Conservation (phyloP, 2,888 invertebrate genomes). For the Calephelis perditalis region DNA sequence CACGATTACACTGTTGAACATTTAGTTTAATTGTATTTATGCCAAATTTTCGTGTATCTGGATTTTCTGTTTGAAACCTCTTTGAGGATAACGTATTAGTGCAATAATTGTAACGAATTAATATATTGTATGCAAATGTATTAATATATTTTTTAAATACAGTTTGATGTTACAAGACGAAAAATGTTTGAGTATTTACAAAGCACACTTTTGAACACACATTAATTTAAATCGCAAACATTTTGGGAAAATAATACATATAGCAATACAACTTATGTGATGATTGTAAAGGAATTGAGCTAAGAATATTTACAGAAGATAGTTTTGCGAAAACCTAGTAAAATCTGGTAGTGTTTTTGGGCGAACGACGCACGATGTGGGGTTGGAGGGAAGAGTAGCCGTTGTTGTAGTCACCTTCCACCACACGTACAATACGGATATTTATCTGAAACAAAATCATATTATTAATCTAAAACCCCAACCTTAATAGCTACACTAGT, state of each 20-base stretch:
- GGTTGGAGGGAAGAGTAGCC: conserved; percentile 55
- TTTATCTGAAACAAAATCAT: conserved; percentile 70
- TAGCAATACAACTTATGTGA: not conserved
- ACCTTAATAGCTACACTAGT: no score
- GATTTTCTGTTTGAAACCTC: no score
- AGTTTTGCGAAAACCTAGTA: conserved; percentile 16
- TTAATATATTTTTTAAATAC: no score
- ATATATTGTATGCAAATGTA: no score
- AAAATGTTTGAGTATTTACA: no score
- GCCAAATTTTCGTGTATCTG: no score
- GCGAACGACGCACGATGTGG: conserved; percentile 56
- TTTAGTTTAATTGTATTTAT: no score
- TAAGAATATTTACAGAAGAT: conserved; percentile 9
- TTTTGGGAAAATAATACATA: not conserved
- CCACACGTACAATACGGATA: conserved; percentile 82
- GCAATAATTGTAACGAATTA: no score
- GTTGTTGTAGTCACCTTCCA: conserved; percentile 65
- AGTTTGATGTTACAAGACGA: no score
- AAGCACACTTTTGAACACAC: not conserved
- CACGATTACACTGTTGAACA: no score
- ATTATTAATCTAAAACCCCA: no score
- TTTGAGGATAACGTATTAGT: no score
- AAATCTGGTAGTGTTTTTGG: conserved; percentile 41
- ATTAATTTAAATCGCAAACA: not conserved
- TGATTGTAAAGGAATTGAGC: not conserved